Evolutionary conservation across 2,888 invertebrate genomes (phyloP).

Genomic region (Tenthredo scrophulariae): DNA sequence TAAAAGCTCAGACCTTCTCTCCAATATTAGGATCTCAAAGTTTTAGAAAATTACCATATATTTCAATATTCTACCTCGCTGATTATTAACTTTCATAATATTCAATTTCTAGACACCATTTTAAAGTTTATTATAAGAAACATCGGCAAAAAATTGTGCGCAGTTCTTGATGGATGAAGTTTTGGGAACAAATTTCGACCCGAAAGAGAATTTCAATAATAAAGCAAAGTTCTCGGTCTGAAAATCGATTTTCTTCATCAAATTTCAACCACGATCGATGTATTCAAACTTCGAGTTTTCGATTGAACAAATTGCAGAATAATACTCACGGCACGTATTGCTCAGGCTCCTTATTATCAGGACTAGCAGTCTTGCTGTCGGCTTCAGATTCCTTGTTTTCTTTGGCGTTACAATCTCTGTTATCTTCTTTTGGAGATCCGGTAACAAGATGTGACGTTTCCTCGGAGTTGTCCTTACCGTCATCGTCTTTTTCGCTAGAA

Average conservation of each 20-base stretch:
- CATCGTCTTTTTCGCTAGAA: constrained; percentile 73
- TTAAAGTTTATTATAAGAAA: neutral
- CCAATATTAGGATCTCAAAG: neutral
- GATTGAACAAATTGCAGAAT: neutral
- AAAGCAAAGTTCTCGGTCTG: neutral
- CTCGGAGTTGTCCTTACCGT: constrained; percentile 77
- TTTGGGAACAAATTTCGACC: neutral
- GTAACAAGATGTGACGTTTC: constrained; percentile 72
- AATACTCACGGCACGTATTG: constrained; percentile 84
- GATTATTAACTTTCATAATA: neutral
- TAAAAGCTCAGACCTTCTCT: neutral
- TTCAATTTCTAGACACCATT: neutral
- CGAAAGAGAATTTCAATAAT: neutral
- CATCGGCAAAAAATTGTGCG: neutral
- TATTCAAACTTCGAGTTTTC: neutral
- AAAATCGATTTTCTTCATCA: neutral
- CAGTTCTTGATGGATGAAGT: neutral
- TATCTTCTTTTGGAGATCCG: constrained; percentile 73
- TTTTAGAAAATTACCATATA: neutral
- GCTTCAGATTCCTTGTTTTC: constrained; percentile 72
- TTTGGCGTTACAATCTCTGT: constrained; percentile 71
- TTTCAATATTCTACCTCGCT: neutral
- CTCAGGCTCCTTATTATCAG: constrained; percentile 80
- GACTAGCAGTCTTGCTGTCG: constrained; percentile 78
- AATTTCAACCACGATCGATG: neutral